phyloP scores from a whole-genome alignment of 2,888 invertebrate species.

The Tanaodytes sp. region DNA sequence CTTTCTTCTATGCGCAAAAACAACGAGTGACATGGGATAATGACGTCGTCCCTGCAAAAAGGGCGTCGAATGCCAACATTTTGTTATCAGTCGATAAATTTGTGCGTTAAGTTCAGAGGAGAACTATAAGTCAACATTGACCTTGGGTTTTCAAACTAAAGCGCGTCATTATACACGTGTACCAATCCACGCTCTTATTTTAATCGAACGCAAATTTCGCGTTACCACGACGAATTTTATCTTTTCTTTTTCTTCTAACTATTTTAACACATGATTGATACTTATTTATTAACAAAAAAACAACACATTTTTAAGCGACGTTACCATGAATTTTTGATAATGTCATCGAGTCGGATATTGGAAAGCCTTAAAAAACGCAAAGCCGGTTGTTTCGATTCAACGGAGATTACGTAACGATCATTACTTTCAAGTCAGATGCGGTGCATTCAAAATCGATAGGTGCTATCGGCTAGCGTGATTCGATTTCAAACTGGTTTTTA shows the following conservation, averaged over 20 bases:
- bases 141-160: slow-evolving; percentile 32
- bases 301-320: too few relatives aligned
- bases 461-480: too few relatives aligned
- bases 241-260: neutral
- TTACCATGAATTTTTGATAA: too few relatives aligned
- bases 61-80: slow-evolving; percentile 16
- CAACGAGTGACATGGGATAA: slow-evolving; percentile 13
- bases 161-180: slow-evolving; percentile 37
- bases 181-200: slow-evolving; percentile 29
- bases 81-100: slow-evolving; percentile 33
- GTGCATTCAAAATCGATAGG: too few relatives aligned
- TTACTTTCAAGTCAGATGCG: too few relatives aligned
- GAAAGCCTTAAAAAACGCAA: too few relatives aligned
- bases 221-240: neutral
- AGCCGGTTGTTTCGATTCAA: too few relatives aligned
- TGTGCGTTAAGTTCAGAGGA: slow-evolving; percentile 19
- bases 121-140: slow-evolving; percentile 46
- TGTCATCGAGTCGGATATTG: too few relatives aligned
- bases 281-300: too few relatives aligned
- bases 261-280: too few relatives aligned
- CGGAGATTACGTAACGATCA: too few relatives aligned
- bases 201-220: slow-evolving; percentile 4
- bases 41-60: slow-evolving; percentile 35
- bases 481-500: too few relatives aligned
- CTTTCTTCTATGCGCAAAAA: slow-evolving; percentile 11